phyloP scores from a whole-genome alignment of 1,140 invertebrate genomes.

The Potamilus streckersoni region DNA sequence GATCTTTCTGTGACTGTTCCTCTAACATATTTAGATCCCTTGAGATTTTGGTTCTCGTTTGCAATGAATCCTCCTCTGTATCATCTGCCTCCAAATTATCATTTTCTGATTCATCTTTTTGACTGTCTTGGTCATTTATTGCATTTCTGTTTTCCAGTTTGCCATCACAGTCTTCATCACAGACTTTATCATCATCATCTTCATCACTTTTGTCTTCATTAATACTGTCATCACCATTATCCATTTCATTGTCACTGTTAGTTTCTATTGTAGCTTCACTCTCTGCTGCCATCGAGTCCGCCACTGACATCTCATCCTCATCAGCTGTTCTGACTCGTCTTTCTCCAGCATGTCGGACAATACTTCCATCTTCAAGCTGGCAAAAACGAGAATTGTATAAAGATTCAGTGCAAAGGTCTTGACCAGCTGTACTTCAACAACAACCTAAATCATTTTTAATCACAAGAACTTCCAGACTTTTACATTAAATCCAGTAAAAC shows the following conservation, averaged over 20 bases:
- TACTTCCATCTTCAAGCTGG: constrained; percentile 65
- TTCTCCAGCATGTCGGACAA: constrained; percentile 66
- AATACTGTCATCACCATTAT: constrained; percentile 39
- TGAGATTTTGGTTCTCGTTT: no score
- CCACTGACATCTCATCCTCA: constrained; percentile 55
- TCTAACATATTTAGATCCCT: neutral
- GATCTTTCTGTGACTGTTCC: constrained; percentile 9
- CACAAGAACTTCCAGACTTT: no score
- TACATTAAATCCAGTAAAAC: no score
- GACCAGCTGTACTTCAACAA: no score
- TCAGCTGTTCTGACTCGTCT: constrained; percentile 61
- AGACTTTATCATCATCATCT: constrained; percentile 47
- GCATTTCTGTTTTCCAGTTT: constrained; percentile 25
- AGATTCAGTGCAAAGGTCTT: no score
- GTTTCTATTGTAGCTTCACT: constrained; percentile 40
- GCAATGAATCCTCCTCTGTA: neutral
- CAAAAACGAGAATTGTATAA: constrained; percentile 9
- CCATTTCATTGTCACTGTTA: constrained; percentile 34
- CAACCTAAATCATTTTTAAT: no score
- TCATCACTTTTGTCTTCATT: constrained; percentile 50
- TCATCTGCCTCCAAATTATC: constrained; percentile 9
- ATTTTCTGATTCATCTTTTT: constrained; percentile 13
- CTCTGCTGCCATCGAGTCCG: constrained; percentile 42
- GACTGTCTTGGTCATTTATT: constrained; percentile 10
- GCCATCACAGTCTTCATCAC: constrained; percentile 17